Percentiles rank a stretch among this genome's conserved stretches.
phyloP scores from a whole-genome alignment of 2,888 invertebrate genomes.

The Leucoptera coffeella region DNA sequence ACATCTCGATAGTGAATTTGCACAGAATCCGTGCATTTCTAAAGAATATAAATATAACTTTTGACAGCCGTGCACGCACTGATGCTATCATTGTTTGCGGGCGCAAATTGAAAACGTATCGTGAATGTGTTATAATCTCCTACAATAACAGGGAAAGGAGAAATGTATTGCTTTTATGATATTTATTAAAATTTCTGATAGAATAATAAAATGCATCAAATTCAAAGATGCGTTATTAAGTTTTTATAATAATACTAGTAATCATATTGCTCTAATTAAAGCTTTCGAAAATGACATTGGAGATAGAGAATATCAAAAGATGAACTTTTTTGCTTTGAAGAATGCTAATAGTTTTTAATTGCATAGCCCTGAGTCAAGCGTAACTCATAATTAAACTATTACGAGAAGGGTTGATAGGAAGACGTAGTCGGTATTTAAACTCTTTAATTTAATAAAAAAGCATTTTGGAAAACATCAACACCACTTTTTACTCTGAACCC shows the following conservation, averaged over 20 bases:
- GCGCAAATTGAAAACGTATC: slow-evolving; percentile 25
- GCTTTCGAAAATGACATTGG: slow-evolving; percentile 14
- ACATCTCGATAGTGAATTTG: slow-evolving; percentile 42
- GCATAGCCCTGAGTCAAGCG: slow-evolving; percentile 32
- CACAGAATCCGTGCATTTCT: slow-evolving; percentile 45
- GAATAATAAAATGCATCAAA: no score
- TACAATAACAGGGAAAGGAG: no score
- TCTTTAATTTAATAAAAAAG: no score
- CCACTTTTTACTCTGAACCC: no score
- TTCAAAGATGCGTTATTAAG: no score
- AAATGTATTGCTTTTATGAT: no score
- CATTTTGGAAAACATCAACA: no score
- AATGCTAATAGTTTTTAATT: slow-evolving; percentile 47
- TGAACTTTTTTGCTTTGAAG: slow-evolving; percentile 19
- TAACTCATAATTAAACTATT: slow-evolving; percentile 38
- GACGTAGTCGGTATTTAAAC: no score
- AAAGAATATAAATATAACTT: slow-evolving; percentile 54
- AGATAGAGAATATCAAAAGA: neutral
- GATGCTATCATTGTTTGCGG: slow-evolving; percentile 43
- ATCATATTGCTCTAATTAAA: slow-evolving; percentile 27
- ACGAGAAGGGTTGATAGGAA: slow-evolving; percentile 15
- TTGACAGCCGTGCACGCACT: slow-evolving; percentile 39
- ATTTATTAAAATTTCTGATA: no score
- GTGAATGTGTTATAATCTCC: slow-evolving; percentile 14
- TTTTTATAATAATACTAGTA: no score